Percentiles rank a stretch among this genome's conserved stretches.
These are phyloP conservation scores for Magallana gigas DNA, from an alignment of 1,140 invertebrate species.

Conservation along the genomic window DNA sequence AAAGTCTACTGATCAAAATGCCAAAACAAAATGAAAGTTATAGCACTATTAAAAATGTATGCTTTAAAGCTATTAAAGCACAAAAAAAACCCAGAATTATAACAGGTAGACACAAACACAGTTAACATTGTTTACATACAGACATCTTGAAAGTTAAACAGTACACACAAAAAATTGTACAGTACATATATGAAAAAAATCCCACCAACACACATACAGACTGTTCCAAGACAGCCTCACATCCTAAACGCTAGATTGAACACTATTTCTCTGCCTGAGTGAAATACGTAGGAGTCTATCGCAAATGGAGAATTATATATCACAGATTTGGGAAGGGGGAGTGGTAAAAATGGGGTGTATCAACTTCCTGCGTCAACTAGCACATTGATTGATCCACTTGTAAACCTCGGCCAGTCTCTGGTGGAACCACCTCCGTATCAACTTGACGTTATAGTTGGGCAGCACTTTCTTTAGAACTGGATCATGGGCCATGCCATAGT, in stretches of 20 bases:
- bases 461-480: constrained; percentile 62
- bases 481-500: constrained; percentile 65
- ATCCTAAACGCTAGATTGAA: constrained; percentile 12
- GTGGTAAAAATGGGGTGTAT: neutral
- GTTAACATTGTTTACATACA: too few species aligned
- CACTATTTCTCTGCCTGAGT: constrained; percentile 28
- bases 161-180: too few species aligned
- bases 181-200: too few species aligned
- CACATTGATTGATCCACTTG: constrained; percentile 68
- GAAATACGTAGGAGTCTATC: neutral
- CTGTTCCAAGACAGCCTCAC: neutral
- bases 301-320: neutral
- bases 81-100: too few species aligned
- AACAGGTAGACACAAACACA: too few species aligned
- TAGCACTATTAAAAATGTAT: too few species aligned
- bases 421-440: constrained; percentile 65
- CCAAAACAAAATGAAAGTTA: too few species aligned
- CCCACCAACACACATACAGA: neutral
- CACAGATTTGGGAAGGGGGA: neutral
- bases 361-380: constrained; percentile 39
- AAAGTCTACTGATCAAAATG: too few species aligned
- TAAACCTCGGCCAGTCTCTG: constrained; percentile 66
- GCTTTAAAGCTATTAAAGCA: too few species aligned
- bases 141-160: too few species aligned
- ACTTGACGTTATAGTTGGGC: constrained; percentile 58